Base-by-base conservation (phyloP, 1,140 invertebrate species). In the Triops longicaudatus region DNA sequence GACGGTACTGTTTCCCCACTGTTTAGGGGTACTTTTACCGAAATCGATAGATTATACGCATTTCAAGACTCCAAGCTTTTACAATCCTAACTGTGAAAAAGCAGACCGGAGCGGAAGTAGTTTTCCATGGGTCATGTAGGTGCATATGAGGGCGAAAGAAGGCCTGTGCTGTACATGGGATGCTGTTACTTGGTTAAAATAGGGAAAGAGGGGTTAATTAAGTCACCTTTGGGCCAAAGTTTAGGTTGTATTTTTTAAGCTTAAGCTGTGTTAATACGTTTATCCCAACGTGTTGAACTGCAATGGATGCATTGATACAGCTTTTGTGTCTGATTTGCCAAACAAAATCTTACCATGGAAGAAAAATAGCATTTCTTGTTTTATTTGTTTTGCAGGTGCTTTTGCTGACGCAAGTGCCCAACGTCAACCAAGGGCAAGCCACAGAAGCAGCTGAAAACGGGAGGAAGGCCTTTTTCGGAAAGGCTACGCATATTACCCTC, bases 301-400 rank as follows among this genome's bases (percentile, higher is more conserved):
- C 2, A 37, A 37, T 37, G 31, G 31, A 7, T 5, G 50, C 50
- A 6, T 63, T 17, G 17, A 6, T 63, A 17, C 14, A 63, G 50
- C 17, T 63, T 63, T 22, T 63, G 0, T 1, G 4, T 14, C 3
- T 63, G 14, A n/a, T 22, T 63, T 63, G 17, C 22, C 22, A 63
- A 37, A 37, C 2, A 4, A 37, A 37, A 37, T 2, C 22, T 63
- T 63, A 14, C 6, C 14, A 17, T 6, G 22, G 50, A 10, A 22
- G 14, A 0, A 63, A 63, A 63, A 63, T 6, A 63, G 14, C 14
- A n/a, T 6, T 14, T 6, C 5, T 10, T 63, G 50, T 63, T 63
- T 63, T 63, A n/a, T 22, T 63, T 63, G 50, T 63, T 63, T 63
- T 63, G 50, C 50, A 63, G 50, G 50, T 63, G 50, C 50, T 63